Conservation (phyloP, 2,888 invertebrate species). For the Ectemnius cavifrons region DNA sequence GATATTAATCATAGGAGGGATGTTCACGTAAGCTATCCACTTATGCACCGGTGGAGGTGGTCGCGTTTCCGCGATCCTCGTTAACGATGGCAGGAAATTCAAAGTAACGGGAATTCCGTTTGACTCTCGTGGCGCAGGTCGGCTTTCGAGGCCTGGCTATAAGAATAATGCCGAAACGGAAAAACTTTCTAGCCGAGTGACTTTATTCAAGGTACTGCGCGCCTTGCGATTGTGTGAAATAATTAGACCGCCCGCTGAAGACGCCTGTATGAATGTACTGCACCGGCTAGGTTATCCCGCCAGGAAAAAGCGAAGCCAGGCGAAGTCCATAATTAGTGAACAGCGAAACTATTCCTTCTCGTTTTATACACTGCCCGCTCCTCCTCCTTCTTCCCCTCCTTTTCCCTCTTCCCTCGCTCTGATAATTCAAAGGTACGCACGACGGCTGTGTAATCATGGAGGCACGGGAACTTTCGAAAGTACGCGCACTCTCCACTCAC, state of each 20-base stretch:
- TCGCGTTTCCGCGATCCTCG: not conserved
- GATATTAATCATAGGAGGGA: no score
- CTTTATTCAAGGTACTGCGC: not conserved
- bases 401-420: no score
- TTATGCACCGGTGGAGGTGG: not conserved
- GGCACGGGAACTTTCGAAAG: no score
- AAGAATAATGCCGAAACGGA: constrained; percentile 3
- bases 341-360: not conserved
- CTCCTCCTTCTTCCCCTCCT: no score
- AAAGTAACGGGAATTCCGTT: constrained; percentile 4
- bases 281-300: no score
- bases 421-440: no score
- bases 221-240: constrained; percentile 1
- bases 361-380: not conserved
- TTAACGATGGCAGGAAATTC: constrained; percentile 6
- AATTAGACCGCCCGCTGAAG: not conserved
- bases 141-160: not conserved
- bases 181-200: constrained; percentile 9
- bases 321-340: constrained; percentile 6
- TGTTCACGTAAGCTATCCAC: no score
- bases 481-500: no score
- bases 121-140: not conserved
- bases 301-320: not conserved
- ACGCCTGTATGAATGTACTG: not conserved
- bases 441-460: no score